A percentile compares a stretch with the other conserved stretches of the same genome.
These are phyloP conservation scores for Diorhabda carinulata DNA, from an alignment of 1,140 invertebrate species.

Conservation along the genomic window DNA sequence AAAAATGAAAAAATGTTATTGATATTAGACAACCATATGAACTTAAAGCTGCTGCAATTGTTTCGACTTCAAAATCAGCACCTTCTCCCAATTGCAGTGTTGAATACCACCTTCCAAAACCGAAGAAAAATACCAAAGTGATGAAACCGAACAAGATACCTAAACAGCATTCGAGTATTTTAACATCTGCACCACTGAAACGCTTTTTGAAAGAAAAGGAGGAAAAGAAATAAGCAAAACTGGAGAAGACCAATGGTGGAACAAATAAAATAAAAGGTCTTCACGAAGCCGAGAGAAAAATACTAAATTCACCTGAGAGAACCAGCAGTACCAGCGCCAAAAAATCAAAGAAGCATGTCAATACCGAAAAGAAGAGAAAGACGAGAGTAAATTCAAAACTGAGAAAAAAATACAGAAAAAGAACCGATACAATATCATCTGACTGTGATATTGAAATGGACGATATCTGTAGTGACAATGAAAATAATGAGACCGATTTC, in stretches of 20 bases:
- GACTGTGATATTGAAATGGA: too few relatives aligned
- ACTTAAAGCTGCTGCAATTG: slow-evolving; percentile 12
- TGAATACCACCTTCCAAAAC: slow-evolving; percentile 10
- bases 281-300: neutral
- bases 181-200: neutral
- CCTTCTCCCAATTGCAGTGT: slow-evolving; percentile 14
- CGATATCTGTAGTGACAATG: too few relatives aligned
- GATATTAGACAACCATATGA: slow-evolving; percentile 36
- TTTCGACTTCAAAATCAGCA: slow-evolving; percentile 10
- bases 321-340: neutral
- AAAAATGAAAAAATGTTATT: neutral
- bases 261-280: slow-evolving; percentile 9
- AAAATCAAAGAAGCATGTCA: neutral
- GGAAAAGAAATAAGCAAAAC: slow-evolving; percentile 1
- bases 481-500: neutral
- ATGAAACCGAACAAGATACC: neutral
- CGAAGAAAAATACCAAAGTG: slow-evolving; percentile 7
- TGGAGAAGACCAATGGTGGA: neutral
- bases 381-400: neutral
- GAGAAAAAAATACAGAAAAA: slow-evolving; percentile 5
- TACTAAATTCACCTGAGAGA: slow-evolving; percentile 6
- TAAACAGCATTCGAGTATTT: neutral
- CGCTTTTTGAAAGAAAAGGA: slow-evolving; percentile 14
- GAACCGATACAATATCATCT: neutral
- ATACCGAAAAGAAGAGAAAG: neutral